phyloP scores from a whole-genome alignment of 2,888 invertebrate species.

The Imbricaverruca yamaguchii region DNA sequence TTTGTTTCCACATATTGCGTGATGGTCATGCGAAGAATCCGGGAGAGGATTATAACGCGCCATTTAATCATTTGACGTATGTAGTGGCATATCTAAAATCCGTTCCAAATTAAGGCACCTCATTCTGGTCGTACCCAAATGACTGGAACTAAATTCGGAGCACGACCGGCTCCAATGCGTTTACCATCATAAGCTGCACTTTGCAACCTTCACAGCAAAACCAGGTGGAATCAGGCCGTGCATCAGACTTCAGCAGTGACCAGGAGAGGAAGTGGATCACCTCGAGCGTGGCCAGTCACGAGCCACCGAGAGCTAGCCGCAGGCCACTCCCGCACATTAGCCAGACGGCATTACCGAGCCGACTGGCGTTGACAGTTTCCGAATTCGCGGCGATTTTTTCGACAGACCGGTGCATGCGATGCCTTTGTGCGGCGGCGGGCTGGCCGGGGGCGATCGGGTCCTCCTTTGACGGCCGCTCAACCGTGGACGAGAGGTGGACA shows the following conservation, averaged over 20 bases:
- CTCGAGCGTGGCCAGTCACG: too few relatives aligned
- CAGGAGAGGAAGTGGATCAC: too few relatives aligned
- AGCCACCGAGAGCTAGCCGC: too few relatives aligned
- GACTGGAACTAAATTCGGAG: not conserved
- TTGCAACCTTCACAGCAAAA: too few relatives aligned
- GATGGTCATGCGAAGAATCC: not conserved
- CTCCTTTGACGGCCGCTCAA: not conserved
- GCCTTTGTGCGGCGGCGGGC: not conserved
- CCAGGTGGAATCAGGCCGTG: too few relatives aligned
- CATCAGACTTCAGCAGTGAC: too few relatives aligned
- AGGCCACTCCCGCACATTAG: too few relatives aligned
- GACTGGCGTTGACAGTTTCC: constrained; percentile 5
- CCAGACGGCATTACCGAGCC: not conserved
- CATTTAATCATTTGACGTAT: constrained; percentile 9
- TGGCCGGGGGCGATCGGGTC: not conserved
- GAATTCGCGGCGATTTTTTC: constrained; percentile 12
- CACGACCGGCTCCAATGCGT: too few relatives aligned
- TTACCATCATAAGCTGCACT: too few relatives aligned
- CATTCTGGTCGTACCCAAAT: not conserved
- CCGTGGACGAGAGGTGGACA: not conserved
- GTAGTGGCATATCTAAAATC: not conserved
- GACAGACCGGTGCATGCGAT: not conserved
- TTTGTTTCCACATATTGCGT: constrained; percentile 19
- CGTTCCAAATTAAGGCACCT: not conserved
- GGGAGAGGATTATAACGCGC: not conserved